These are phyloP conservation scores for Episyrphus balteatus DNA, from an alignment of 1,140 invertebrate genomes.

Conservation along the genomic window DNA sequence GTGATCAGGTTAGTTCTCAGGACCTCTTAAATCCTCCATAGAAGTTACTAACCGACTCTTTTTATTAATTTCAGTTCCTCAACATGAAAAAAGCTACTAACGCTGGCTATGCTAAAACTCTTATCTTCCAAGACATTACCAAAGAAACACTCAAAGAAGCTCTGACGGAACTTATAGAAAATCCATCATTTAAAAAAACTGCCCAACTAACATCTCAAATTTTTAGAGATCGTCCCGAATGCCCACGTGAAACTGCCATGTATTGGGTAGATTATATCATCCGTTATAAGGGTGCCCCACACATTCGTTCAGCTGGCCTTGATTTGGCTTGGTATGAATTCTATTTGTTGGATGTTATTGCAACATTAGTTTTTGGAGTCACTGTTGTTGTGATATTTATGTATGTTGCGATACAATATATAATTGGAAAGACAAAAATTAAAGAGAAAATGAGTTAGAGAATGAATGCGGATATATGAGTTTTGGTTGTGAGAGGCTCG, in stretches of 20 bases:
- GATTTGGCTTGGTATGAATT: constrained; percentile 49
- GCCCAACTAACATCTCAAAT: constrained; percentile 34
- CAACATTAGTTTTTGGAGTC: not conserved
- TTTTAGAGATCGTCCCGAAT: constrained; percentile 40
- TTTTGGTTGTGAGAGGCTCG: too few species aligned
- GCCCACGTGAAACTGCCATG: constrained; percentile 39
- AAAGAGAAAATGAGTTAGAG: too few species aligned
- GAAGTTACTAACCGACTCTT: not conserved
- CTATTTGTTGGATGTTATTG: constrained; percentile 46
- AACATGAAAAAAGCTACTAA: constrained; percentile 17
- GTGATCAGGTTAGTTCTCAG: constrained; percentile 39
- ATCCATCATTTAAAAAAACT: constrained; percentile 35
- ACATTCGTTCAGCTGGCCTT: constrained; percentile 41
- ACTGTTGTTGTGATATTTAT: too few species aligned
- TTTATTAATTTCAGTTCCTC: not conserved
- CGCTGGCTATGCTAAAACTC: constrained; percentile 14
- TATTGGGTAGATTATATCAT: constrained; percentile 48
- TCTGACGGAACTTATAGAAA: constrained; percentile 37
- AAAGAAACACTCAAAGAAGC: constrained; percentile 26
- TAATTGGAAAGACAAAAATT: too few species aligned
- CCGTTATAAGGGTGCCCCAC: constrained; percentile 40
- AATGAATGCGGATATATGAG: too few species aligned
- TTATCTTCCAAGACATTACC: constrained; percentile 23
- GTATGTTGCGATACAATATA: too few species aligned
- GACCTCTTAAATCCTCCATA: not conserved